Evolutionary conservation across 2,797 vertebrate species (phyloP), one percentile per base, ranked within the genome.

Genomic region (Acipenser oxyrinchus): DNA sequence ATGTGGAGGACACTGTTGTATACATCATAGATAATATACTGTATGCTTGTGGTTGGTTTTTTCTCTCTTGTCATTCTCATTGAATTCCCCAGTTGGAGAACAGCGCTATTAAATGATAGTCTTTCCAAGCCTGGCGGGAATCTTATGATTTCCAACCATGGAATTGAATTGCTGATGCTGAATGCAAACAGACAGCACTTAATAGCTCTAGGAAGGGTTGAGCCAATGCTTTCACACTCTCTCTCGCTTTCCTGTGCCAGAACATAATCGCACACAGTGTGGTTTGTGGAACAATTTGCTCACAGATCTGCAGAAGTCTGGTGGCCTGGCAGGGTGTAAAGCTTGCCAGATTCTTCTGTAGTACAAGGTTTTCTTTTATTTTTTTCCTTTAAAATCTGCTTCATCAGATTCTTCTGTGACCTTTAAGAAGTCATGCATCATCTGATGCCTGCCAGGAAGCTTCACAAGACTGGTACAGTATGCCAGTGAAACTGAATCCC

Each of bases 261-360:
- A 66, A 64, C 63, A 69, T 69, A 75, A 74, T 71, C 75, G 79
- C 55, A 10, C 55, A 12, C 73, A 72, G 73, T 79, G 77, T 71
- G 79, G 79, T 82, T 83, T 81, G 75, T 71, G 48, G 77, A 61
- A 63, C 51, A 64, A 70, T 72, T 70, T 69, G 62, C 64, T 70
- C 72, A 37, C 68, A 0, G 68, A 71, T 69, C 68, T 65, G 75
- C 8, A 63, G 49, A 61, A 52, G 65, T 62, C 49, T 52, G 37
- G 48, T 23, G 57, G 37, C 65, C 76, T 37, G 23, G 23, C 68
- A 52, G 64, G 15, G 23, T n/a, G 57, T 15, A 13, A 37, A 12
- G 48, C 15, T 18, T 18, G 15, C 15, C 15, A 18, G 15, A 18
- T 18, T 18, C 15, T 18, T 18, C 15, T 18, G 15, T 18, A 18